Evolutionary conservation across 2,888 invertebrate genomes (phyloP).

Genomic region (Agonopterix subpropinquella): DNA sequence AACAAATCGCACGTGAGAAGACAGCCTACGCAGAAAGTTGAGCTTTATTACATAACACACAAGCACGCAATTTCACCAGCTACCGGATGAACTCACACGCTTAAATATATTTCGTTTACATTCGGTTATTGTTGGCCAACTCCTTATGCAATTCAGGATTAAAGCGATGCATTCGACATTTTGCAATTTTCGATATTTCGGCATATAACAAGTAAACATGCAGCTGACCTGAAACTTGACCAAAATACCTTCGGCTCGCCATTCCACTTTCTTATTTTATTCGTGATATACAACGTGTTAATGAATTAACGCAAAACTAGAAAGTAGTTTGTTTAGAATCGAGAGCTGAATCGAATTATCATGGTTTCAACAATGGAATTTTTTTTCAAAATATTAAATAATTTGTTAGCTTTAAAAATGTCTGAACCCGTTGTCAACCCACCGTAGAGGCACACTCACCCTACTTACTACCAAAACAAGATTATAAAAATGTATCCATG

Average conservation of each 20-base stretch:
- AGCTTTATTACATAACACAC: conserved; percentile 44
- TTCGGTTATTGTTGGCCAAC: conserved; percentile 62
- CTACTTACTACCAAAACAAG: too few relatives aligned
- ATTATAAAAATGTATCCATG: too few relatives aligned
- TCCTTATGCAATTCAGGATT: conserved; percentile 64
- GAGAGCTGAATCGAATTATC: too few relatives aligned
- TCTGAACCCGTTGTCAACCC: too few relatives aligned
- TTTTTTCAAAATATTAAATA: too few relatives aligned
- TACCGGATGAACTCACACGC: conserved; percentile 37
- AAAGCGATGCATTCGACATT: conserved; percentile 48
- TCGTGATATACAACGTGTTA: too few relatives aligned
- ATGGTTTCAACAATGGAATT: too few relatives aligned
- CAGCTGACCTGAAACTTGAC: conserved; percentile 35
- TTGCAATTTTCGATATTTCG: conserved; percentile 62
- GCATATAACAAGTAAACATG: conserved; percentile 34
- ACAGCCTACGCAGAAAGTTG: conserved; percentile 24
- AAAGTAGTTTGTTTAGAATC: too few relatives aligned
- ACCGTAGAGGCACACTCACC: too few relatives aligned
- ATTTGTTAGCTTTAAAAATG: too few relatives aligned
- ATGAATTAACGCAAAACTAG: too few relatives aligned
- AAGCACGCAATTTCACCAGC: conserved; percentile 40
- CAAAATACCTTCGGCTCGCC: conserved; percentile 26
- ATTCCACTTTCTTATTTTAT: conserved; percentile 49
- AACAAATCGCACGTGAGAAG: neutral
- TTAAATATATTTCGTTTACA: conserved; percentile 47